Conservation (phyloP, 2,113 vertebrate genomes). For the Periophthalmus modestus region DNA sequence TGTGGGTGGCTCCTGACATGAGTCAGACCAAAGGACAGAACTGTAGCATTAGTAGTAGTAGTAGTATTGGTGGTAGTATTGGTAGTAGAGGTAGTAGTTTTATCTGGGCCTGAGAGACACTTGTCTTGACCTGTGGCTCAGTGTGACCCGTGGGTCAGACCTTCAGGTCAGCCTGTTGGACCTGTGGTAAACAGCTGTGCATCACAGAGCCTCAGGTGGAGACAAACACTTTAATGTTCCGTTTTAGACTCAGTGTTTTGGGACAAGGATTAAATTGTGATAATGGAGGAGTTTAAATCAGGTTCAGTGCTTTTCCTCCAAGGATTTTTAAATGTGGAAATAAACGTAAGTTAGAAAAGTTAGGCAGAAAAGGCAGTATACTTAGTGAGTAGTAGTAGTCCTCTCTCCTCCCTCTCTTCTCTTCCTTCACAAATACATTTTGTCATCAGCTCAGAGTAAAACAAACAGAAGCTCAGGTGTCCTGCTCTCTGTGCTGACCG, state of each 20-base stretch:
- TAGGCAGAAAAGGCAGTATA: too few species aligned
- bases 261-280: background rate
- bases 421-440: conserved; percentile 18
- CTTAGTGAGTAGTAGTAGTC: too few species aligned
- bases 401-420: conserved; percentile 18
- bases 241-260: background rate
- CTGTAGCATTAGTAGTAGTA: too few species aligned
- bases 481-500: conserved; percentile 50
- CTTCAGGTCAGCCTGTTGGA: background rate
- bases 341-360: background rate
- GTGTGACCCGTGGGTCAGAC: too few species aligned
- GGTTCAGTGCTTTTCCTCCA: background rate
- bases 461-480: conserved; percentile 56
- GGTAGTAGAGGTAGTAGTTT: too few species aligned
- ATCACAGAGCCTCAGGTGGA: background rate
- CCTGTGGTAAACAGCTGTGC: background rate
- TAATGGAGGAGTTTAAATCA: background rate
- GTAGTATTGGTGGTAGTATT: too few species aligned
- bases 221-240: background rate
- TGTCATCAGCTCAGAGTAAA: conserved; percentile 25
- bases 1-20: too few species aligned
- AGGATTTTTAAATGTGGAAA: background rate
- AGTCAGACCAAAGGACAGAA: too few species aligned
- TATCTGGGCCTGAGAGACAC: too few species aligned
- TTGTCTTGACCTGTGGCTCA: too few species aligned